Conservation (phyloP, 2,797 vertebrate genomes). For the Tachyglossus aculeatus region DNA sequence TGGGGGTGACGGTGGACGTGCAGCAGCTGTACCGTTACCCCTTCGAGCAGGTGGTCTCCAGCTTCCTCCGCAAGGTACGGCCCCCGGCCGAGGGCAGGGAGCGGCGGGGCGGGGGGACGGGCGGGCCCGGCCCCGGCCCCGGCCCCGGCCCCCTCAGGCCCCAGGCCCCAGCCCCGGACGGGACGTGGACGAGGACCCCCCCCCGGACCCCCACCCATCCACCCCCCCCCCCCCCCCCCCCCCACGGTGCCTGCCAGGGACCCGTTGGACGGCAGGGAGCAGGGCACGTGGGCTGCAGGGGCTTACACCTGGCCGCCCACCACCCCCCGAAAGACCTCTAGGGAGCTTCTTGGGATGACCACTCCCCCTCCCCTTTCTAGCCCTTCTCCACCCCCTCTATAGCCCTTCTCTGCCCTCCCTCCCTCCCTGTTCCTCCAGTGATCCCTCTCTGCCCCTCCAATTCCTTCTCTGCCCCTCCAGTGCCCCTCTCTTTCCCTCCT, state of each 20-base stretch:
- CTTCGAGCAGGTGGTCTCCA: constrained; percentile 73
- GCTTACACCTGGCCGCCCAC: too few relatives aligned
- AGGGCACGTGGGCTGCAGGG: too few relatives aligned
- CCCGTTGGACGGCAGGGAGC: background rate
- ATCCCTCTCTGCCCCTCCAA: background rate
- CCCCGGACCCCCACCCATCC: background rate
- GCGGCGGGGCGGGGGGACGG: background rate
- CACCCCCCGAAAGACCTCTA: too few relatives aligned
- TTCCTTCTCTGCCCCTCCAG: too few relatives aligned
- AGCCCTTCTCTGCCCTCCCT: background rate
- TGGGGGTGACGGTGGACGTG: constrained; percentile 72
- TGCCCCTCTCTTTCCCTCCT: too few relatives aligned
- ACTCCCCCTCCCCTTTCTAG: too few relatives aligned
- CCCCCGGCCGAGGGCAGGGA: too few relatives aligned
- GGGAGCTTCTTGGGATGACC: too few relatives aligned
- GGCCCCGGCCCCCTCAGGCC: background rate
- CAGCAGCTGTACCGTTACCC: constrained; percentile 69
- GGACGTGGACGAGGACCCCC: background rate
- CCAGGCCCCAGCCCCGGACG: background rate
- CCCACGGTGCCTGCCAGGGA: background rate
- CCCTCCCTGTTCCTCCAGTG: background rate
- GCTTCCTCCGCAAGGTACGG: constrained; percentile 73
- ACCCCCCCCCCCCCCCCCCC: too few relatives aligned
- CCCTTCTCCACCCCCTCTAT: too few relatives aligned
- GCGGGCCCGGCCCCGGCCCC: background rate